Evolutionary conservation across 2,888 invertebrate species (phyloP), one percentile per base, ranked within the genome.

Genomic region (Chymomyza fuscimana): DNA sequence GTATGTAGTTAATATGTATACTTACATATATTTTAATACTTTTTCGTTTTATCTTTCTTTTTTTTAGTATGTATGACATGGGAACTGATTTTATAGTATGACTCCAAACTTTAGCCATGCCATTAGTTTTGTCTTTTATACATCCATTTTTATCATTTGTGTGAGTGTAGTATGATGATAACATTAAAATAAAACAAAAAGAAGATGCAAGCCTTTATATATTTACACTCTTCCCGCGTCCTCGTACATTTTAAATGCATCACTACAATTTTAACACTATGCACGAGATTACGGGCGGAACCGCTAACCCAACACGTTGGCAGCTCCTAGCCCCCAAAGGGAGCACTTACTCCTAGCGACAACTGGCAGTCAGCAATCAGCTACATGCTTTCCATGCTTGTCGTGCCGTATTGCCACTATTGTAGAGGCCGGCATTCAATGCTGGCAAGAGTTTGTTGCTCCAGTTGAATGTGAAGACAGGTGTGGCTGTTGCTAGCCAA

Each of bases 391-490:
- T 22, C 22, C 54, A 16, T 22, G 16, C 54, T 19, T 22, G 15
- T 10, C n/a, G 54, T 54, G 19, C 22, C 22, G 4, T 22, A 22
- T 51, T 5, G n/a, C 51, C 51, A 51, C 5, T 9, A 6, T 19
- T 22, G 22, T 54, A 22, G 16, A 54, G 16, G 2, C 22, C 54
- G 7, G 22, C n/a, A 54, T 54, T 22, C 54, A 54, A 16, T 16
- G 54, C 7, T 54, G 54, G 54, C 54, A 10, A 46, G 40, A 46
- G 12, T 46, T 46, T 46, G 50, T 52, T 71, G 76, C 75, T 79
- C 67, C 77, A 84, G 85, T 81, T 83, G 79, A 80, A 79, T 70
- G 86, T 81, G 58, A 46, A 62, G 16, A 25, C n/a, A 16, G 50
- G 25, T 25, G 63, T 51, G 15, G 25, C 63, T 19, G 25, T 19